Conservation (phyloP, 2,113 vertebrate species). For the Gasterosteus aculeatus region DNA sequence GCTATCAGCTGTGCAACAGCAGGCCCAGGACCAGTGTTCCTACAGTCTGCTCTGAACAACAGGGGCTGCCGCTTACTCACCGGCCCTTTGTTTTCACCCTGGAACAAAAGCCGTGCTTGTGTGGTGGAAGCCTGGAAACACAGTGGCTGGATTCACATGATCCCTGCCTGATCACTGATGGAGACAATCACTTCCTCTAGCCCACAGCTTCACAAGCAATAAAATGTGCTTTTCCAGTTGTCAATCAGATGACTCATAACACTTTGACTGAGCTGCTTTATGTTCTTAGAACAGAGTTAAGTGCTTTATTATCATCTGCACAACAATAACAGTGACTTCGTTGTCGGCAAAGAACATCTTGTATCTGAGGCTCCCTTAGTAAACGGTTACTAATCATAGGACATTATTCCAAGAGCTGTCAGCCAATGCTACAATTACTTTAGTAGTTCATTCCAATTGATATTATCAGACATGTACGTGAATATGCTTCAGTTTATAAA, state of each 20-base stretch:
- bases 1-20: constrained; percentile 66
- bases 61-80: constrained; percentile 47
- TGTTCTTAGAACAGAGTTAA: background rate
- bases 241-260: background rate
- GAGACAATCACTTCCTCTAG: background rate
- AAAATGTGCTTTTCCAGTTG: constrained; percentile 5
- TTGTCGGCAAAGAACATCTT: background rate
- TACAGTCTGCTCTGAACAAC: constrained; percentile 61
- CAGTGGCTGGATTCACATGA: constrained; percentile 17
- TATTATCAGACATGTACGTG: background rate
- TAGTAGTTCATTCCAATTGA: too few species aligned
- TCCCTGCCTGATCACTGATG: background rate
- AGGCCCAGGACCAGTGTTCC: constrained; percentile 54
- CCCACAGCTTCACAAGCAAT: background rate
- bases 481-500: too few species aligned
- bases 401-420: too few species aligned
- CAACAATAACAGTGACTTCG: background rate
- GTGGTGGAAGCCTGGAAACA: constrained; percentile 26
- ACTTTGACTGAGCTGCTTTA: background rate
- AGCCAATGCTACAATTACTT: too few species aligned
- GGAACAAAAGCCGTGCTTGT: constrained; percentile 66
- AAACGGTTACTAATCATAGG: too few species aligned
- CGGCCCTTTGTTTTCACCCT: constrained; percentile 64
- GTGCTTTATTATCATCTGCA: background rate
- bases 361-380: background rate